Conservation (phyloP, 2,113 vertebrate species). For the Heterotilapia buettikoferi region DNA sequence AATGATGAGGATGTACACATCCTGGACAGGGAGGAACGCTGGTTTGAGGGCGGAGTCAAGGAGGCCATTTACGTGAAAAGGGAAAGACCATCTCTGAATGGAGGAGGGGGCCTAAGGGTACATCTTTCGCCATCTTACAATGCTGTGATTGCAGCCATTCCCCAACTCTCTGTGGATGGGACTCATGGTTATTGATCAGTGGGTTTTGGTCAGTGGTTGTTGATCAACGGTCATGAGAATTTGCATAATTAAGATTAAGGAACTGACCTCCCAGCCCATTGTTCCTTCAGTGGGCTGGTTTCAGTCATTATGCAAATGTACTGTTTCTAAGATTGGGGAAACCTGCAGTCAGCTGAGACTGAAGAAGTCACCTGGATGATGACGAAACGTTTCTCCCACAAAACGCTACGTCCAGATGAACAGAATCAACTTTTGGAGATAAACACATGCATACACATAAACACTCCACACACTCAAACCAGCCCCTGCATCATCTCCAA, state of each 20-base stretch:
- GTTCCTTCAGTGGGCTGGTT: neutral
- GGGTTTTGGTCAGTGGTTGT: too few relatives aligned
- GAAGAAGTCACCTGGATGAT: rapidly evolving
- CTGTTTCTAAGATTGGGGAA: neutral
- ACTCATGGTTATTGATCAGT: rapidly evolving
- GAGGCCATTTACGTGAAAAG: too few relatives aligned
- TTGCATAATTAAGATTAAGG: too few relatives aligned
- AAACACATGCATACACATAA: neutral
- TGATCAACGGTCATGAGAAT: rapidly evolving
- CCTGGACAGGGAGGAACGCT: too few relatives aligned
- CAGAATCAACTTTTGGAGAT: neutral
- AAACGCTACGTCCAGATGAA: rapidly evolving
- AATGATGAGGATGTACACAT: too few relatives aligned
- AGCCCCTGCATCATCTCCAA: neutral
- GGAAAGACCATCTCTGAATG: too few relatives aligned
- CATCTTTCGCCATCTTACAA: neutral
- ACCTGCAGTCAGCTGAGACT: neutral
- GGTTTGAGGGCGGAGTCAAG: too few relatives aligned
- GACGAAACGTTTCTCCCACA: neutral
- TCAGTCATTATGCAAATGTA: rapidly evolving
- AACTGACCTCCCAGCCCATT: neutral
- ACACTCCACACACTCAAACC: neutral
- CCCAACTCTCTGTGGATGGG: neutral
- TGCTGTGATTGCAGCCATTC: neutral
- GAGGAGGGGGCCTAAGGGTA: rapidly evolving